phyloP scores from a whole-genome alignment of 1,140 invertebrate genomes.

The Stenopsyche tienmushanensis region DNA sequence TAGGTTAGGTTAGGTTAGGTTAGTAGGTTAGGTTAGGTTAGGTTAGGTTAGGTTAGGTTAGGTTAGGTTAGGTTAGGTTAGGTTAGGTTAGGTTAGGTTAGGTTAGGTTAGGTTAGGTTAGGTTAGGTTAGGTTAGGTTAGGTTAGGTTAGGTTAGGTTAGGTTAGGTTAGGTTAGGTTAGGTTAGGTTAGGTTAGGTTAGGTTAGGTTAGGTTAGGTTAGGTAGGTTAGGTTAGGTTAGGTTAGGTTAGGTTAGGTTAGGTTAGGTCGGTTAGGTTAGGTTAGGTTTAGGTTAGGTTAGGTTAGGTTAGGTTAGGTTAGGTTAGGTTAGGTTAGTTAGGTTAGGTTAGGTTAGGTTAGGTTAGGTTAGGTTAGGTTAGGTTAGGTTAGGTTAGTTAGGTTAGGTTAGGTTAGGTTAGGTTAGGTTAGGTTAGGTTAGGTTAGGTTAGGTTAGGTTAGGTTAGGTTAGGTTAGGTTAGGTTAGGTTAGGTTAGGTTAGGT shows the following conservation, averaged over 20 bases:
- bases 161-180: slow-evolving; percentile 38
- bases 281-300: slow-evolving; percentile 38
- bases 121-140: slow-evolving; percentile 40
- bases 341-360: no score
- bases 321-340: no score
- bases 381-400: slow-evolving; percentile 25
- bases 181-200: slow-evolving; percentile 35
- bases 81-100: slow-evolving; percentile 41
- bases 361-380: slow-evolving; percentile 43
- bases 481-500: slow-evolving; percentile 42
- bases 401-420: slow-evolving; percentile 34
- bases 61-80: slow-evolving; percentile 43
- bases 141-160: slow-evolving; percentile 40
- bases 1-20: slow-evolving; percentile 13
- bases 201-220: slow-evolving; percentile 42
- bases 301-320: slow-evolving; percentile 44
- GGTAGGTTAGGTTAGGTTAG: slow-evolving; percentile 43
- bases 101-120: slow-evolving; percentile 42
- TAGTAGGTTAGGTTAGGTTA: slow-evolving; percentile 16
- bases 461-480: slow-evolving; percentile 42
- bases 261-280: slow-evolving; percentile 40
- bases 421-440: slow-evolving; percentile 45
- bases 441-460: slow-evolving; percentile 38
- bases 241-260: slow-evolving; percentile 42
- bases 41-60: slow-evolving; percentile 5